phyloP scores from a whole-genome alignment of 2,113 vertebrate genomes.

The Climacteris rufus region DNA sequence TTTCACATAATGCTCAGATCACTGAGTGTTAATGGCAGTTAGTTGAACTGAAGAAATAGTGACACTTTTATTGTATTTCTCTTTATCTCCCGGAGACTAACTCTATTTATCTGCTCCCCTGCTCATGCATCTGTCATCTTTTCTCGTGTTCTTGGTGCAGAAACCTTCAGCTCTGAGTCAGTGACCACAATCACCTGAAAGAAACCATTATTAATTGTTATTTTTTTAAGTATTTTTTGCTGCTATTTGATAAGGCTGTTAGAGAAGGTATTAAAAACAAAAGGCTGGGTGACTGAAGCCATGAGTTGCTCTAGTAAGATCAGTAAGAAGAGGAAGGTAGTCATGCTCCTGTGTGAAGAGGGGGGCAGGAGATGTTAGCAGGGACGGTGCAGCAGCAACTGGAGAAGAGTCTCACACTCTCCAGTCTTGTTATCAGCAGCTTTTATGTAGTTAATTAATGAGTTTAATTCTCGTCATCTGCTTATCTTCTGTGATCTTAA shows the following conservation, averaged over 20 bases:
- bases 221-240: not conserved
- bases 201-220: not conserved
- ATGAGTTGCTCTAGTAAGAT: not conserved
- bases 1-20: not conserved
- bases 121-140: not conserved
- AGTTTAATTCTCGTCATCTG: slow-evolving; percentile 4
- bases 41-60: not conserved
- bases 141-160: not conserved
- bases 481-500: not conserved
- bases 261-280: not conserved
- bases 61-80: not conserved
- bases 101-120: not conserved
- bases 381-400: not conserved
- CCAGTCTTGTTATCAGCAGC: not conserved
- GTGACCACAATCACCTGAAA: not conserved
- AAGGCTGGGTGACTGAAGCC: not conserved
- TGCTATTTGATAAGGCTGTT: not conserved
- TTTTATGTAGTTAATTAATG: slow-evolving; percentile 20
- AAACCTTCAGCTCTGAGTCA: not conserved
- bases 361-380: not conserved
- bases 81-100: not conserved
- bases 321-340: not conserved
- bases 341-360: not conserved
- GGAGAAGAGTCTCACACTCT: not conserved
- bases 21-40: not conserved